Percentiles rank a stretch among this genome's conserved stretches.
phyloP scores from a whole-genome alignment of 2,113 vertebrate species.

The Rhinopomastus cyanomelas region DNA sequence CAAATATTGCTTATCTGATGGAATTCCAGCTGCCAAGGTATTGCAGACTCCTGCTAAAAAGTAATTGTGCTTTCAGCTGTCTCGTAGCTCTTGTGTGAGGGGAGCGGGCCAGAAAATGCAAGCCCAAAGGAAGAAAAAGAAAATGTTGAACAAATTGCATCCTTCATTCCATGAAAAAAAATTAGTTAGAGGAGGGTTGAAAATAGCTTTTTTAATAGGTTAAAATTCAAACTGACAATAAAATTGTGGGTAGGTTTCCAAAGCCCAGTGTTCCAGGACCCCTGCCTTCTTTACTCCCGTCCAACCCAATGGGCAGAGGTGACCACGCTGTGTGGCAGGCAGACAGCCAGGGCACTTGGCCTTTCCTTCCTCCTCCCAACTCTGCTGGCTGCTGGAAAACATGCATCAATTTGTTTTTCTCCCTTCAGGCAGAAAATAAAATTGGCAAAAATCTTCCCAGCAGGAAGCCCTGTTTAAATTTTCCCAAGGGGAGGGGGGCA shows the following conservation, averaged over 20 bases:
- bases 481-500: slow-evolving; percentile 22
- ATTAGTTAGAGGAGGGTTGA: not conserved
- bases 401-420: slow-evolving; percentile 56
- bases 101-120: not conserved
- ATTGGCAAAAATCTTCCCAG: slow-evolving; percentile 41
- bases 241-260: not conserved
- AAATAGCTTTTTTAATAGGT: not conserved
- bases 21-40: slow-evolving; percentile 36
- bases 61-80: not conserved
- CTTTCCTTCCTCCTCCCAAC: slow-evolving; percentile 21
- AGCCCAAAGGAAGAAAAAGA: not conserved
- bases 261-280: not conserved
- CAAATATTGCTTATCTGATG: slow-evolving; percentile 51
- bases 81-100: accelerated
- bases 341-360: slow-evolving; percentile 32
- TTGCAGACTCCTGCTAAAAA: slow-evolving; percentile 12
- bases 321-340: not conserved
- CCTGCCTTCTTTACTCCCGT: not conserved
- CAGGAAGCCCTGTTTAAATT: slow-evolving; percentile 47
- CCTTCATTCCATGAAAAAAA: accelerated
- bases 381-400: slow-evolving; percentile 44
- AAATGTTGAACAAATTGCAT: accelerated
- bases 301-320: slow-evolving; percentile 2
- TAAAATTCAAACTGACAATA: not conserved
- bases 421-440: slow-evolving; percentile 64